Conservation (phyloP, 1,140 invertebrate genomes). For the Carposina sasakii region DNA sequence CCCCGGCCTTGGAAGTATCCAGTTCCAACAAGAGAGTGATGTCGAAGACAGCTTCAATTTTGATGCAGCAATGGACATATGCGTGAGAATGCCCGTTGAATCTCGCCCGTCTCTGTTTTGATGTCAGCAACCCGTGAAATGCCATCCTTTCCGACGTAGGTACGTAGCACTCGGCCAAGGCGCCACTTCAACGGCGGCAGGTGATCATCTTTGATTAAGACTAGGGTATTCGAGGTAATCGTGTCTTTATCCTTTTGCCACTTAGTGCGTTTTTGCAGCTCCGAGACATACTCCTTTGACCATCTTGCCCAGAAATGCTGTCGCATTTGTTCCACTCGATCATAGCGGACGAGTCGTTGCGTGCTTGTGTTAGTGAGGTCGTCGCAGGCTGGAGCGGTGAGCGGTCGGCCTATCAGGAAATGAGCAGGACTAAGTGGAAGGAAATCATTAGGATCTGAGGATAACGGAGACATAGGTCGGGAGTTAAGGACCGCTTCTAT, state of each 20-base stretch:
- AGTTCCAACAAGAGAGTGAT: too few relatives aligned
- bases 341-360: constrained; percentile 4
- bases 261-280: constrained; percentile 7
- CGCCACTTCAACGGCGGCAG: constrained; percentile 34
- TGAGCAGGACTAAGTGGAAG: constrained; percentile 14
- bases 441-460: constrained; percentile 14
- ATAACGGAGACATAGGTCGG: too few relatives aligned
- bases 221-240: constrained; percentile 27
- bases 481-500: constrained; percentile 15
- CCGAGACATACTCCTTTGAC: constrained; percentile 1
- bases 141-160: constrained; percentile 33
- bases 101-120: not conserved
- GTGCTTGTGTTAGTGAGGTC: not conserved
- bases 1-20: too few relatives aligned
- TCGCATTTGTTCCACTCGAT: constrained; percentile 12
- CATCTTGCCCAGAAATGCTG: constrained; percentile 12
- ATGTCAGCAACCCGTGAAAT: constrained; percentile 22
- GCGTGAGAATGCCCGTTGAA: not conserved
- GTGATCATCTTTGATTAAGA: constrained; percentile 42
- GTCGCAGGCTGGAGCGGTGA: not conserved
- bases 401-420: constrained; percentile 19
- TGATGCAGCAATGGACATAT: not conserved
- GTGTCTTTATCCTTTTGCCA: not conserved
- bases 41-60: too few relatives aligned
- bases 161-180: constrained; percentile 29